Evolutionary conservation across 2,113 vertebrate genomes (phyloP).

Genomic region (Fregetta grallaria): DNA sequence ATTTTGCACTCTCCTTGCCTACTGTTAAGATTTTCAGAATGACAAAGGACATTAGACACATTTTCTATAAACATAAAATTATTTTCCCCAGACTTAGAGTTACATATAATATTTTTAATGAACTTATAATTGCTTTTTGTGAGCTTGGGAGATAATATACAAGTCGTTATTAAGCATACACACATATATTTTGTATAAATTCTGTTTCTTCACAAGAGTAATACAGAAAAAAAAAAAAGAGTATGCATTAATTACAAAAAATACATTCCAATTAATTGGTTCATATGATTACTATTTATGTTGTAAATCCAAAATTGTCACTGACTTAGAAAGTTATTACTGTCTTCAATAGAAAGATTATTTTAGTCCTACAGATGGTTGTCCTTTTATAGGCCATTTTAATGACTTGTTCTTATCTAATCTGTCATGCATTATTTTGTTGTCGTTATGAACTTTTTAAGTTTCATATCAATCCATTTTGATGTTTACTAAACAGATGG

Average conservation of each 20-base stretch:
- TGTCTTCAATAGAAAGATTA: conserved; percentile 65
- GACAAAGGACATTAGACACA: not conserved
- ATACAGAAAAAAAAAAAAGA: not conserved
- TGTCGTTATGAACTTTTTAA: conserved; percentile 71
- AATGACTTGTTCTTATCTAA: conserved; percentile 77
- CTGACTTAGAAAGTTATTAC: conserved; percentile 59
- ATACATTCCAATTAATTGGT: conserved; percentile 38
- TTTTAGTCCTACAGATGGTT: conserved; percentile 73
- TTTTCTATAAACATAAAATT: not conserved
- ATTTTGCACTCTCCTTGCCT: not conserved
- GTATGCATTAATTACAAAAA: conserved; percentile 49
- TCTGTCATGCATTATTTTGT: conserved; percentile 74
- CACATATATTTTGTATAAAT: not conserved
- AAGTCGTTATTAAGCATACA: not conserved
- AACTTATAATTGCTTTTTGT: not conserved
- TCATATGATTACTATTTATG: conserved; percentile 49
- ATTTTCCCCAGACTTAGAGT: not conserved
- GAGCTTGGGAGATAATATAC: not conserved
- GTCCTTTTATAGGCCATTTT: conserved; percentile 74
- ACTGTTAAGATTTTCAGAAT: not conserved
- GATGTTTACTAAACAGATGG: conserved; percentile 78
- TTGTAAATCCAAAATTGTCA: conserved; percentile 64
- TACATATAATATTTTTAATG: not conserved
- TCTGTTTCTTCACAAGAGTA: not conserved
- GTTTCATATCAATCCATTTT: conserved; percentile 73